Evolutionary conservation across 30 jellyfish, hydroid and myxozoan species (phyloP), one percentile per base, ranked within the genome.

Genomic region (Pelagia noctiluca): DNA sequence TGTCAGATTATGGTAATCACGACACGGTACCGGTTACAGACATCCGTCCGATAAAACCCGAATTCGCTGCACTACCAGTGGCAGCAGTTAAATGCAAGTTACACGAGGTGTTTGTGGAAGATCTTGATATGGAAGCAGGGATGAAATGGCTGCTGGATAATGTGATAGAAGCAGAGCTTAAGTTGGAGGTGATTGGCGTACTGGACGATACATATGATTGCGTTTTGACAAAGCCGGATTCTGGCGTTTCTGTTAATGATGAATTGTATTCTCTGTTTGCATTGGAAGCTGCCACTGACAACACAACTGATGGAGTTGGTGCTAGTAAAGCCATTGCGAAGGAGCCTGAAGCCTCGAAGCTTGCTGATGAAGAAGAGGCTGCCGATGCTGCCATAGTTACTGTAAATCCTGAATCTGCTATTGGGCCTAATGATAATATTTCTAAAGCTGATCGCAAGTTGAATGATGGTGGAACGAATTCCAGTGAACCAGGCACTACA

Each of bases 61-160:
- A 67, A 3, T 69, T 76, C 54, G 49, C 78, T 19, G 30, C 48
- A 0, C 38, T 84, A 21, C 97, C 97, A 1, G 79, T 57, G 38
- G 72, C 94, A 2, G 57, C 81, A 25, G 61, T 90, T 8, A 47
- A 69, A 42, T 90, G 90, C 35, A 50, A 57, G 31, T 24, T 90
- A 48, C 86, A 78, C 47, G 97, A 78, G 35, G 97, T 90, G n/a
- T 67, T 68, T 29, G 25, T 47, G 23, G 92, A 82, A 50, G 79
- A 67, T 36, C 71, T 67, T 34, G 95, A 91, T 37, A 52, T 38
- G 0, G 22, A 52, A 37, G 83, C 82, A 13, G 84, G 92, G 2
- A 36, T 54, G 32, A 46, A 38, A 64, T 84, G 96, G 96, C 82
- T 90, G 22, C 68, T 76, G 4, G 82, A 67, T 32, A 83, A 34